A percentile compares a stretch with the other conserved stretches of the same genome.
Evolutionary conservation across 2,113 vertebrate genomes (phyloP).

Genomic region (Ceyx melanurus): DNA sequence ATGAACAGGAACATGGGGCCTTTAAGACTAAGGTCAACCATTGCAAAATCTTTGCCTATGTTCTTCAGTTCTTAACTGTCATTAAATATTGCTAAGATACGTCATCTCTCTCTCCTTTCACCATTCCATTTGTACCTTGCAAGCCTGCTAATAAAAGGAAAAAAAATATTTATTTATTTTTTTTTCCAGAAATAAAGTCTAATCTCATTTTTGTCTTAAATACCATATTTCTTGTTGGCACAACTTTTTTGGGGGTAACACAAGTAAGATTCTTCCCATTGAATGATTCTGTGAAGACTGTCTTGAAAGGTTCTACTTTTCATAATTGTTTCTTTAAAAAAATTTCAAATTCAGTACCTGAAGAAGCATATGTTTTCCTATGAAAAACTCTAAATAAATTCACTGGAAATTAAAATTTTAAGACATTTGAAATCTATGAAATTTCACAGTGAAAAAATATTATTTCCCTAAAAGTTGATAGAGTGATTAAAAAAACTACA

Average conservation of each 20-base stretch:
- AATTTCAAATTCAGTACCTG: background rate
- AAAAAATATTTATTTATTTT: too few species aligned
- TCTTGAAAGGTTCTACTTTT: background rate
- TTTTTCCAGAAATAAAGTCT: background rate
- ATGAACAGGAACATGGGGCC: background rate
- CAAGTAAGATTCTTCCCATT: background rate
- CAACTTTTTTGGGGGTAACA: background rate
- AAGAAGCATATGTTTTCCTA: background rate
- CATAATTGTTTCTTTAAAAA: background rate
- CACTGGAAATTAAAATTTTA: slow-evolving; percentile 19
- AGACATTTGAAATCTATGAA: background rate
- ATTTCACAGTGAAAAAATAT: slow-evolving; percentile 26
- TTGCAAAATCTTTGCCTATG: background rate
- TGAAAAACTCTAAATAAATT: slow-evolving; percentile 3
- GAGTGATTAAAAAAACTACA: slow-evolving; percentile 22
- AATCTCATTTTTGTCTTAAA: background rate
- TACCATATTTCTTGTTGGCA: background rate
- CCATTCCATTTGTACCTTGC: background rate
- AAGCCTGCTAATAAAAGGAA: background rate
- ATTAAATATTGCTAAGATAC: background rate
- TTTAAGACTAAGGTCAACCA: background rate
- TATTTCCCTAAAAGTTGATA: slow-evolving; percentile 17
- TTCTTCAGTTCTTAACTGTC: background rate
- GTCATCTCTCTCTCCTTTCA: background rate
- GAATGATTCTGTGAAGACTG: background rate